Percentiles rank a stretch among this genome's conserved stretches.
phyloP scores from a whole-genome alignment of 2,113 vertebrate species.

The Chitala chitala region DNA sequence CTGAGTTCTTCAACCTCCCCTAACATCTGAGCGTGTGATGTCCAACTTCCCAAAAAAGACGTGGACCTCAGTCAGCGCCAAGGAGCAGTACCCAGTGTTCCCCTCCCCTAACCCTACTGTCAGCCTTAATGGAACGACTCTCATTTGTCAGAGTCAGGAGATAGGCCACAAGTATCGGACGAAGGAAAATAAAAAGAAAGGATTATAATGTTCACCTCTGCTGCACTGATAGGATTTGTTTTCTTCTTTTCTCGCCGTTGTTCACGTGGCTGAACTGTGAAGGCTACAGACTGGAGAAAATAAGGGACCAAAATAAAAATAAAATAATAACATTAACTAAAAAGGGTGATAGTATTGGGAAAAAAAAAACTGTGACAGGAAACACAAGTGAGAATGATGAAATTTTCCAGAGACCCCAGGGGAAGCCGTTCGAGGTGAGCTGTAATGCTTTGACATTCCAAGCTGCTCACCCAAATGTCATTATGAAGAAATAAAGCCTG shows the following conservation, averaged over 20 bases:
- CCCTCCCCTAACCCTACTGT: not conserved
- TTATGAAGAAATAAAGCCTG: slow-evolving; percentile 51
- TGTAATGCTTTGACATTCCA: slow-evolving; percentile 36
- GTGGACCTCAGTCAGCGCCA: not conserved
- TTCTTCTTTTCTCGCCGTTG: not conserved
- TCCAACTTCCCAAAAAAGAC: not conserved
- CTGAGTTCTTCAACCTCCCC: no score
- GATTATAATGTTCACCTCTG: slow-evolving; percentile 17
- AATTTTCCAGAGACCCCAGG: slow-evolving; percentile 10
- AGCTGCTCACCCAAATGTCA: slow-evolving; percentile 42
- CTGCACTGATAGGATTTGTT: not conserved
- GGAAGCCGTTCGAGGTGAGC: slow-evolving; percentile 42
- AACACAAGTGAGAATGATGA: slow-evolving; percentile 25
- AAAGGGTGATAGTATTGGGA: no score
- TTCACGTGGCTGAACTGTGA: not conserved
- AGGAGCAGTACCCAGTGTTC: not conserved
- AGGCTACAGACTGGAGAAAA: not conserved
- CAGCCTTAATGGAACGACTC: not conserved
- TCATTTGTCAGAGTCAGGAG: not conserved
- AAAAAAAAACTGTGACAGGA: slow-evolving; percentile 22
- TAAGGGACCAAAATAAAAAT: not conserved
- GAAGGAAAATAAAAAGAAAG: slow-evolving; percentile 12
- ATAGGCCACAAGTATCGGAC: not conserved
- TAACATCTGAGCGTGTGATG: not conserved
- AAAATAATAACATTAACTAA: no score